A percentile compares a stretch with the other conserved stretches of the same genome.
Evolutionary conservation across 2,797 vertebrate species (phyloP).

Genomic region (Alectoris magna): DNA sequence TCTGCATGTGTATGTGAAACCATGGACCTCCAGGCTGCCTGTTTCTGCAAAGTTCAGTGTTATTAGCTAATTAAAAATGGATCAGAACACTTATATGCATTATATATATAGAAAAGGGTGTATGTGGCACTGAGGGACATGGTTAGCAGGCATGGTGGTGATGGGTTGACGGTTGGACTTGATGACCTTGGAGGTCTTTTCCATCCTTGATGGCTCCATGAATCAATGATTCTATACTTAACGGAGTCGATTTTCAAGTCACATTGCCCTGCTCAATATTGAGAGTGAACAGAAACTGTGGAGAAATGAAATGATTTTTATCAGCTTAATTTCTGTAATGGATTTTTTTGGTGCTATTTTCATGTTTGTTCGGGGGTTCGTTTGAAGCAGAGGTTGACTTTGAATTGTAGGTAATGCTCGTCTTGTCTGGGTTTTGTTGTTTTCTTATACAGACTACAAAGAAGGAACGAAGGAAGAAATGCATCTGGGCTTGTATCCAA

Average conservation of each 20-base stretch:
- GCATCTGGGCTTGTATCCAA: background rate
- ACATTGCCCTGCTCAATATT: conserved; percentile 25
- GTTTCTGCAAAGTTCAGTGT: background rate
- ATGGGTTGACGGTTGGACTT: too few species aligned
- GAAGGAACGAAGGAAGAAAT: background rate
- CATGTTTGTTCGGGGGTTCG: background rate
- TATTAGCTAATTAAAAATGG: conserved; percentile 37
- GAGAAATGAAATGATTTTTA: conserved; percentile 44
- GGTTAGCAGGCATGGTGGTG: too few species aligned
- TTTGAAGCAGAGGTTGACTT: background rate
- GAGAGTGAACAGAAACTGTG: background rate
- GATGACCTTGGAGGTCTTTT: too few species aligned
- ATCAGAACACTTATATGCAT: conserved; percentile 10
- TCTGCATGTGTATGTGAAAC: background rate
- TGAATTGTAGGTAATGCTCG: conserved; percentile 5
- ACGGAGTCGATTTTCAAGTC: conserved; percentile 26
- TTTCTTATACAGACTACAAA: background rate
- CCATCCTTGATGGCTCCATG: too few species aligned
- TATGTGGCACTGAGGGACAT: too few species aligned
- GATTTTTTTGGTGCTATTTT: conserved; percentile 1
- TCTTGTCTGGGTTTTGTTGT: background rate
- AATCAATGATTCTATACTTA: background rate
- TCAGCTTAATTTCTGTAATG: conserved; percentile 58
- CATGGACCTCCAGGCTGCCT: background rate
- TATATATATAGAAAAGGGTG: too few species aligned